phyloP scores from a whole-genome alignment of 2,888 invertebrate genomes.

The Agonum fuliginosum region DNA sequence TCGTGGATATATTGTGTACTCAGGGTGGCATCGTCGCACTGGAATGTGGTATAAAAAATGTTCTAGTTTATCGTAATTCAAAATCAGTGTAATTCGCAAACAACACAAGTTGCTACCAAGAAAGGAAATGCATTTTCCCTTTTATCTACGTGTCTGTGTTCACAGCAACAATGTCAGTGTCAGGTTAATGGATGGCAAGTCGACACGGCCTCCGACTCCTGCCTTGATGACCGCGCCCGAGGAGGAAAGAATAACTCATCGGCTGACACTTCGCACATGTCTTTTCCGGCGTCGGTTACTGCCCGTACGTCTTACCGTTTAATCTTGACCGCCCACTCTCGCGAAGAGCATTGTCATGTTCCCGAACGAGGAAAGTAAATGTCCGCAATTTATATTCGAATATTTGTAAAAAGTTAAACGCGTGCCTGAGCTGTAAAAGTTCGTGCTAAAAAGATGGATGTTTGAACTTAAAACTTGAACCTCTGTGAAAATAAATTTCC shows the following conservation, averaged over 20 bases:
- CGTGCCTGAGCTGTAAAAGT: conserved; percentile 65
- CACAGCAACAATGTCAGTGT: background rate
- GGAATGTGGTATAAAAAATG: too few relatives aligned
- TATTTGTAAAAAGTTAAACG: conserved; percentile 59
- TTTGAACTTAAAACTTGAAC: conserved; percentile 68
- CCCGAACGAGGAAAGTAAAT: conserved; percentile 47
- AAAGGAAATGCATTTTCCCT: conserved; percentile 21
- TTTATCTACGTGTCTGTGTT: background rate
- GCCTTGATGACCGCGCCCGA: conserved; percentile 54
- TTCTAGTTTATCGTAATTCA: background rate
- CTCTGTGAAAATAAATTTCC: conserved; percentile 68
- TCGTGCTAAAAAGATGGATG: conserved; percentile 68
- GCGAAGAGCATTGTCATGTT: conserved; percentile 37
- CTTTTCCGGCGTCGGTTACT: conserved; percentile 64
- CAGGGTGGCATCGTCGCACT: too few relatives aligned
- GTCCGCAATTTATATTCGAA: conserved; percentile 56
- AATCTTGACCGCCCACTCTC: conserved; percentile 40
- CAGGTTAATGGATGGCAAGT: conserved; percentile 39
- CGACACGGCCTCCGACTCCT: conserved; percentile 65
- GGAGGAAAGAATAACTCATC: conserved; percentile 70
- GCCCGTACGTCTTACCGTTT: conserved; percentile 52
- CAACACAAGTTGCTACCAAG: background rate
- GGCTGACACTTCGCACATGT: conserved; percentile 70
- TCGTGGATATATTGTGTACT: too few relatives aligned
- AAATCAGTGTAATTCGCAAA: background rate